Evolutionary conservation across 2,113 vertebrate species (phyloP).

Genomic region (Zosterops hypoxanthus): DNA sequence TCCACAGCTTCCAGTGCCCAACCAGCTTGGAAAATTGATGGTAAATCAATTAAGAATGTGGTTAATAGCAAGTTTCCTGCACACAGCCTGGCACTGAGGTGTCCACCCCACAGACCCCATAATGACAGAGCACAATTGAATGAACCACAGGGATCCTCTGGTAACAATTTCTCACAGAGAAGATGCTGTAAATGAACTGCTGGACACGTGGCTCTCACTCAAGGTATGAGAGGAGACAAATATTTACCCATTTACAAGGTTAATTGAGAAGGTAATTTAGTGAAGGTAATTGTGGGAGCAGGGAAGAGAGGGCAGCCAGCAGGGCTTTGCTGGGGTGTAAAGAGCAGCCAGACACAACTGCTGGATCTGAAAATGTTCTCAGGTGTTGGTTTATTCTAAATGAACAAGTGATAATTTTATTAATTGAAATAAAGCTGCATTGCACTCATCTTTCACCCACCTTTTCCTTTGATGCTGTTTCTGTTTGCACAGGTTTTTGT

Average conservation of each 20-base stretch:
- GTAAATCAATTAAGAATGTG: not conserved
- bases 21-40: not conserved
- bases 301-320: not conserved
- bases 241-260: not conserved
- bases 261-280: not conserved
- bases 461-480: conserved; percentile 17
- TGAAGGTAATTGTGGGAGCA: not conserved
- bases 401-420: not conserved
- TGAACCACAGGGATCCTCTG: not conserved
- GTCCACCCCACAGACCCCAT: not conserved
- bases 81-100: not conserved
- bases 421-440: not conserved
- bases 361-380: not conserved
- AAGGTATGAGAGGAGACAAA: not conserved
- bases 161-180: not conserved
- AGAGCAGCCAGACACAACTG: not conserved
- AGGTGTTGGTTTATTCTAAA: not conserved
- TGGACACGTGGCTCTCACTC: not conserved
- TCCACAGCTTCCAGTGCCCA: not conserved
- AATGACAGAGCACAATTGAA: not conserved
- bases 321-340: not conserved
- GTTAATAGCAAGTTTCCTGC: not conserved
- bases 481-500: conserved; percentile 9
- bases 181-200: not conserved
- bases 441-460: not conserved